Percentiles rank a stretch among this genome's conserved stretches.
phyloP scores from a whole-genome alignment of 2,888 invertebrate species.

The Tetanocera ferruginea region DNA sequence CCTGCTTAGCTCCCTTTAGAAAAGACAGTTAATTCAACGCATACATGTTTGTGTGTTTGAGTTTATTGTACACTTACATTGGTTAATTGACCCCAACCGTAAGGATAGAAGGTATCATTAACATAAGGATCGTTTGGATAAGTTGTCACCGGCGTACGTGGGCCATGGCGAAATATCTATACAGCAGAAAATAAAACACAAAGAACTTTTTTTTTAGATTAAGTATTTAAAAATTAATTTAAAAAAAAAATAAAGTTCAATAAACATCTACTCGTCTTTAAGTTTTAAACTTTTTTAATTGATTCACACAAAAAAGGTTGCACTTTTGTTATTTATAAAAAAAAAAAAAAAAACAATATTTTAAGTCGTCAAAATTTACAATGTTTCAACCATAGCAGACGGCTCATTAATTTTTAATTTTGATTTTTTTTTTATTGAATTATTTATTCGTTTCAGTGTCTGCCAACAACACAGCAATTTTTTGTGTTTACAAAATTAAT shows the following conservation, averaged over 20 bases:
- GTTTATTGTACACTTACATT: conserved; percentile 73
- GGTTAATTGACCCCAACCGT: conserved; percentile 85
- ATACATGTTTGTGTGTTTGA: not conserved
- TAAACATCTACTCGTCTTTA: too few species aligned
- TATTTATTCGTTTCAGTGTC: too few species aligned
- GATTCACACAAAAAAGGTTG: too few species aligned
- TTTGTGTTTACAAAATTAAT: not conserved
- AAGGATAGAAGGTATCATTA: conserved; percentile 78
- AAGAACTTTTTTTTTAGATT: not conserved
- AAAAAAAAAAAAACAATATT: too few species aligned
- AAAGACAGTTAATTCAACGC: conserved; percentile 14
- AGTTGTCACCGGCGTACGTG: conserved; percentile 78
- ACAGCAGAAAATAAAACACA: conserved; percentile 49
- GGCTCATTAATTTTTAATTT: not conserved
- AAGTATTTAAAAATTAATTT: too few species aligned
- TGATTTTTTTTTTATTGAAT: not conserved
- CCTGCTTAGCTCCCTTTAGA: conserved; percentile 75
- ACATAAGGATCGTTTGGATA: conserved; percentile 80
- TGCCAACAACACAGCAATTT: too few species aligned
- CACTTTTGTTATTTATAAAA: too few species aligned
- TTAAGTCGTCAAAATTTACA: too few species aligned
- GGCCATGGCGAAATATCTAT: conserved; percentile 85
- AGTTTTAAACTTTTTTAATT: too few species aligned
- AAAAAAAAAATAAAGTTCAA: not conserved
- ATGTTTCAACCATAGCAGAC: too few species aligned